Percentiles rank a stretch among this genome's conserved stretches.
Conservation (phyloP, 2,797 vertebrate species). For the Artibeus jamaicensis region DNA sequence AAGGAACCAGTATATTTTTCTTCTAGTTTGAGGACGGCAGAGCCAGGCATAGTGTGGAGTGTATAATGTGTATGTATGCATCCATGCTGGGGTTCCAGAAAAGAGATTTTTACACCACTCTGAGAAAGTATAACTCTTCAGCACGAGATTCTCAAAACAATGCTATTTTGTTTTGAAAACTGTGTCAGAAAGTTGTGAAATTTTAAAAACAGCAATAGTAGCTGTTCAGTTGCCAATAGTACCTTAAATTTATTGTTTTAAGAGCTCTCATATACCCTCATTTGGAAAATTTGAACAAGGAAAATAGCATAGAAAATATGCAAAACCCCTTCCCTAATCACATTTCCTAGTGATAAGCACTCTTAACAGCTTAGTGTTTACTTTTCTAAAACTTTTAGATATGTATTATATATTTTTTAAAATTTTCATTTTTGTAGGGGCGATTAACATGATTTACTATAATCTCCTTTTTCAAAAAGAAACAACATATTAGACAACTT, state of each 20-base stretch:
- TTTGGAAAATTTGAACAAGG: conserved; percentile 2
- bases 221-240: neutral
- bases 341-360: neutral
- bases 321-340: neutral
- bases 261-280: neutral
- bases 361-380: neutral
- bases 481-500: no score
- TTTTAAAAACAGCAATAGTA: neutral
- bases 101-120: neutral
- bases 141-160: neutral
- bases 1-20: neutral
- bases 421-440: neutral
- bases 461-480: neutral
- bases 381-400: neutral
- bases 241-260: neutral
- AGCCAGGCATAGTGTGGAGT: neutral
- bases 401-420: neutral
- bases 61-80: fast-evolving
- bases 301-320: neutral
- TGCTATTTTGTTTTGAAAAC: no score
- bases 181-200: neutral
- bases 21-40: neutral
- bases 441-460: neutral
- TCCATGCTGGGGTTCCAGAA: neutral
- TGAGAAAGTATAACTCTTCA: neutral